Evolutionary conservation across 2,113 vertebrate genomes (phyloP).

Genomic region (Bubalus kerabau): DNA sequence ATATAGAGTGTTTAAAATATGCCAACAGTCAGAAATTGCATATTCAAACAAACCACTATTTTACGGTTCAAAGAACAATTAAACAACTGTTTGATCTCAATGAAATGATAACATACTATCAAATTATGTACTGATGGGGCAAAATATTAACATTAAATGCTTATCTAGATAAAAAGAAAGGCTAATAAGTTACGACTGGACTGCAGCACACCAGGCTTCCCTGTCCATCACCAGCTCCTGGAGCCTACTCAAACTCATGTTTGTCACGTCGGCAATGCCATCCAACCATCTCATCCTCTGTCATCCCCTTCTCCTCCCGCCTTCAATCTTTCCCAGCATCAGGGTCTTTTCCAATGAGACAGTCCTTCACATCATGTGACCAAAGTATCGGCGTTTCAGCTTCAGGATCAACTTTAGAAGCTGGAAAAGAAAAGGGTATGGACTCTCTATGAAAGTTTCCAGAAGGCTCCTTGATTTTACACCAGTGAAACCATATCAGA

Average conservation of each 20-base stretch:
- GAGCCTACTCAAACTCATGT: background rate
- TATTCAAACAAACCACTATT: background rate
- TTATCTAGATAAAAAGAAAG: background rate
- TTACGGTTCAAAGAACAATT: background rate
- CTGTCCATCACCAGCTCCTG: background rate
- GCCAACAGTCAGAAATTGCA: background rate
- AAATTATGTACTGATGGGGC: background rate
- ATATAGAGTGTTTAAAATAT: background rate
- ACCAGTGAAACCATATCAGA: background rate
- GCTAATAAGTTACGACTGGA: background rate
- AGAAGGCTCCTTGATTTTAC: background rate
- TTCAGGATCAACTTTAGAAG: background rate
- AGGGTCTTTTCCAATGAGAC: background rate
- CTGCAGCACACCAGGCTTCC: background rate
- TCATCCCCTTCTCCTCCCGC: background rate
- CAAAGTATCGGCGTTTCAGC: background rate
- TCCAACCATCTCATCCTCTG: background rate
- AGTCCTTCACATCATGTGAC: background rate
- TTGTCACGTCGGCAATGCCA: fast-evolving
- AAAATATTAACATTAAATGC: background rate
- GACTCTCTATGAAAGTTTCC: background rate
- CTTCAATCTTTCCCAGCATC: background rate
- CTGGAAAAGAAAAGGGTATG: fast-evolving
- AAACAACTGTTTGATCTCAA: background rate
- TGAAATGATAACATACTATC: background rate